These are phyloP conservation scores for Drosophila grimshawi DNA, from an alignment of 1,140 invertebrate species.

Conservation along the genomic window DNA sequence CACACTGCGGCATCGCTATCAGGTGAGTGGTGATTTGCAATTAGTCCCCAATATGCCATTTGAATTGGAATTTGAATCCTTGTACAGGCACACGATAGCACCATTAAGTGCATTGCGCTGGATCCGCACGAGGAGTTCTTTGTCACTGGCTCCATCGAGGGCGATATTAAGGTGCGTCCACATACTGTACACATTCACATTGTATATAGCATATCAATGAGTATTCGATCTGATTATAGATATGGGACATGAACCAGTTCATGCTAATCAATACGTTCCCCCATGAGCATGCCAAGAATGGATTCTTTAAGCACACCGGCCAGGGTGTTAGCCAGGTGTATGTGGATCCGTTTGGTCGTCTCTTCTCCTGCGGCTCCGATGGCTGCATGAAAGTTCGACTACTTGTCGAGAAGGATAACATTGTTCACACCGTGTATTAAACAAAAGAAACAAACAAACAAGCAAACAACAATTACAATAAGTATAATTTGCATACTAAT, in stretches of 20 bases:
- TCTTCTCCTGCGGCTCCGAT: conserved; percentile 99
- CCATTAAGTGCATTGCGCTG: conserved; percentile 97
- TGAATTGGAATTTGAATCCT: neutral
- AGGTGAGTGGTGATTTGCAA: conserved; percentile 48
- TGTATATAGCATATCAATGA: neutral
- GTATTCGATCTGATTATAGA: conserved; percentile 86
- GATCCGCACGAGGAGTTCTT: conserved; percentile 98
- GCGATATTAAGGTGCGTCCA: conserved; percentile 96
- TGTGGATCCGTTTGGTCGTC: conserved; percentile 92
- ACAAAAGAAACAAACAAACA: conserved; percentile 21
- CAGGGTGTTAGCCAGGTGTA: conserved; percentile 98
- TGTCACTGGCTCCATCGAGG: conserved; percentile 98
- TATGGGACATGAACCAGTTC: conserved; percentile 95
- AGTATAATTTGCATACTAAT: conserved; percentile 24
- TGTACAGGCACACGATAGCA: conserved; percentile 92
- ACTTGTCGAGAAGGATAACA: conserved; percentile 87
- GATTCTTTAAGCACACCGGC: conserved; percentile 98
- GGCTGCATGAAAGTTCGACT: conserved; percentile 98
- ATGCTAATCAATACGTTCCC: conserved; percentile 94
- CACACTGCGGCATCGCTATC: conserved; percentile 94
- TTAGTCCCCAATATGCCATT: neutral
- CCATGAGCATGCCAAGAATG: conserved; percentile 96
- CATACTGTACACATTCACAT: too few relatives aligned
- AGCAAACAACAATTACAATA: conserved; percentile 16
- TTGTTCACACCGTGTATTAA: conserved; percentile 81